These are phyloP conservation scores for Crax fasciolata DNA, from an alignment of 2,797 vertebrate species.

Conservation along the genomic window DNA sequence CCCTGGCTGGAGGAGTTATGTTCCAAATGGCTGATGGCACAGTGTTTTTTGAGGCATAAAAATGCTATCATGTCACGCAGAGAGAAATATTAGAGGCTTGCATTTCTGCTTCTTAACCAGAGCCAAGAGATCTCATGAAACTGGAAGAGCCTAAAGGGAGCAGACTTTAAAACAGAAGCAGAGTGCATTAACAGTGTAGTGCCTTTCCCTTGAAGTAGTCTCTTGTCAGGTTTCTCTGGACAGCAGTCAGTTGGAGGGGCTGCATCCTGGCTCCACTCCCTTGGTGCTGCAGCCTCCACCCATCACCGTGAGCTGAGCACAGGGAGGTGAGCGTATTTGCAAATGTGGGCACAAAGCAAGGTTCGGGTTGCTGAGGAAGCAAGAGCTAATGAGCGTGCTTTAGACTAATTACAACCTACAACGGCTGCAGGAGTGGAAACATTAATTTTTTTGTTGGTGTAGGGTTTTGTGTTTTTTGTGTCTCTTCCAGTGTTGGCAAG, in stretches of 20 bases:
- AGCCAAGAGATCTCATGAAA: constrained; percentile 4
- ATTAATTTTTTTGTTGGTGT: constrained; percentile 1
- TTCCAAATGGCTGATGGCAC: background rate
- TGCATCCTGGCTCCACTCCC: background rate
- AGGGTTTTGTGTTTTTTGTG: constrained; percentile 50
- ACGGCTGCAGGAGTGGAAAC: constrained; percentile 23
- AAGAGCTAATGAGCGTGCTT: constrained; percentile 15
- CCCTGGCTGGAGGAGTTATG: background rate
- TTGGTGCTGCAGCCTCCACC: background rate
- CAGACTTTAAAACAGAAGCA: background rate
- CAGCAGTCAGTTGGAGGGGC: background rate
- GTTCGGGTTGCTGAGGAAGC: constrained; percentile 25
- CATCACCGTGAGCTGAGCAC: background rate
- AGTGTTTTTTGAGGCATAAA: background rate
- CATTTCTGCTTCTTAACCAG: background rate
- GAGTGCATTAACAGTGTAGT: constrained; percentile 38
- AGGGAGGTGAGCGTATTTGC: background rate
- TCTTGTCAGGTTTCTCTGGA: background rate
- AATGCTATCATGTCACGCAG: background rate
- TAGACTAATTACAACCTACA: constrained; percentile 43
- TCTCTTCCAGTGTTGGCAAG: constrained; percentile 8
- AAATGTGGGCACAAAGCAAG: background rate
- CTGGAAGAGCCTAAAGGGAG: background rate
- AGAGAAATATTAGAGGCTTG: background rate
- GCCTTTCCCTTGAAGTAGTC: constrained; percentile 37